Percentiles rank a stretch among this genome's conserved stretches.
These are phyloP conservation scores for Procambarus virginalis DNA, from an alignment of 1,140 invertebrate species.

Conservation along the genomic window DNA sequence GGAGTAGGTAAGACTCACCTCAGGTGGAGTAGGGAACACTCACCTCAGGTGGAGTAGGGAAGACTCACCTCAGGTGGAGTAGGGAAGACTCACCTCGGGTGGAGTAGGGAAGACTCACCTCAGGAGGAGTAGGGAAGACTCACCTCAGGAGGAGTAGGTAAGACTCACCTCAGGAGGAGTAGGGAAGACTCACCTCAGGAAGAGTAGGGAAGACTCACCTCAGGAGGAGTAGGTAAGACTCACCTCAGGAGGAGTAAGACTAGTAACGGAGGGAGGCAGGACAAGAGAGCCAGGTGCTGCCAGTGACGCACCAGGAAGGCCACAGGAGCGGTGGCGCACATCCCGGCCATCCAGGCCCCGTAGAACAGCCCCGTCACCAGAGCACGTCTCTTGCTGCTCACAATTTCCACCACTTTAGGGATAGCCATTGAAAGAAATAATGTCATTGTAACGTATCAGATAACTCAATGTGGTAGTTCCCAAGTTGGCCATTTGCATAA, in stretches of 20 bases:
- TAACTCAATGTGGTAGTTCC: too few relatives aligned
- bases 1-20: too few relatives aligned
- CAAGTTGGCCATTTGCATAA: too few relatives aligned
- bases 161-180: neutral
- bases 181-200: neutral
- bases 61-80: too few relatives aligned
- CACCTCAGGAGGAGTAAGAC: slow-evolving; percentile 23
- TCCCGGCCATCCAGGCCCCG: slow-evolving; percentile 11
- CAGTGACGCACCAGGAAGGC: slow-evolving; percentile 24
- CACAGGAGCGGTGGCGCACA: slow-evolving; percentile 39
- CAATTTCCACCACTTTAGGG: slow-evolving; percentile 23
- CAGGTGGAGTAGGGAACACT: too few relatives aligned
- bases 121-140: too few relatives aligned
- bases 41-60: too few relatives aligned
- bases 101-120: too few relatives aligned
- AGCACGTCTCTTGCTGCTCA: neutral
- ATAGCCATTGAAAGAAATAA: too few relatives aligned
- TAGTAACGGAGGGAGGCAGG: slow-evolving; percentile 2
- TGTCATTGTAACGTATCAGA: too few relatives aligned
- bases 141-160: too few relatives aligned
- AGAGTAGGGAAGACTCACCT: neutral
- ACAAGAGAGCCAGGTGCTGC: slow-evolving; percentile 37
- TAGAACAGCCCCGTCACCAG: slow-evolving; percentile 17
- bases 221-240: slow-evolving; percentile 3
- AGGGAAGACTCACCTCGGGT: too few relatives aligned